Evolutionary conservation across 2,888 invertebrate genomes (phyloP).

Genomic region (Tuberolachnus salignus): DNA sequence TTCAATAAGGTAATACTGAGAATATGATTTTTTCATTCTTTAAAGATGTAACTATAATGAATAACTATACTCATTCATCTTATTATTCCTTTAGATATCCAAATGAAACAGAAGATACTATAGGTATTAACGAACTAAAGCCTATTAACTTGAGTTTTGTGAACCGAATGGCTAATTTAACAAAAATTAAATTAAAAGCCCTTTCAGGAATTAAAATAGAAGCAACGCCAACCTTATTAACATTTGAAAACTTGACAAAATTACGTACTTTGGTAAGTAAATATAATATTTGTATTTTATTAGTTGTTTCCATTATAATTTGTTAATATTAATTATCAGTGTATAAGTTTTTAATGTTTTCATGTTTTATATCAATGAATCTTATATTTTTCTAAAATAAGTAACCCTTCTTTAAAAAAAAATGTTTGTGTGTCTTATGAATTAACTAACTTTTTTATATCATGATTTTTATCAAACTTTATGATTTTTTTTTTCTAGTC

Average conservation of each 20-base stretch:
- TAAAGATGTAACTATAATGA: background rate
- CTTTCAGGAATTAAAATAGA: slow-evolving; percentile 69
- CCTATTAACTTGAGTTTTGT: slow-evolving; percentile 68
- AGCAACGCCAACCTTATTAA: slow-evolving; percentile 65
- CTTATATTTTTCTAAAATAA: too few species aligned
- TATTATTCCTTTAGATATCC: background rate
- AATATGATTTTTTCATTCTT: background rate
- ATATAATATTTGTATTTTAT: slow-evolving; percentile 65
- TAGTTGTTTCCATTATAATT: background rate
- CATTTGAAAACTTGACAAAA: slow-evolving; percentile 69
- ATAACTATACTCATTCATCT: slow-evolving; percentile 3
- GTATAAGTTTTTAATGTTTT: too few species aligned
- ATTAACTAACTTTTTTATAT: slow-evolving; percentile 59
- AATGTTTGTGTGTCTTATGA: too few species aligned
- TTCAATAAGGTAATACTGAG: slow-evolving; percentile 67
- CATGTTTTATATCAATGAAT: too few species aligned
- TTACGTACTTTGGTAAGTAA: slow-evolving; percentile 72
- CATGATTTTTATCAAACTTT: background rate
- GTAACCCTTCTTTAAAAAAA: too few species aligned
- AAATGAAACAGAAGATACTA: background rate
- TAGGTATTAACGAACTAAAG: background rate
- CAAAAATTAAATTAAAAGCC: slow-evolving; percentile 78
- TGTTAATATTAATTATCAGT: too few species aligned
- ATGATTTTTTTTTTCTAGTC: slow-evolving; percentile 62
- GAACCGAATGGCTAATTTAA: slow-evolving; percentile 68